Evolutionary conservation across 2,113 vertebrate genomes (phyloP).

Genomic region (Sceloporus undulatus): DNA sequence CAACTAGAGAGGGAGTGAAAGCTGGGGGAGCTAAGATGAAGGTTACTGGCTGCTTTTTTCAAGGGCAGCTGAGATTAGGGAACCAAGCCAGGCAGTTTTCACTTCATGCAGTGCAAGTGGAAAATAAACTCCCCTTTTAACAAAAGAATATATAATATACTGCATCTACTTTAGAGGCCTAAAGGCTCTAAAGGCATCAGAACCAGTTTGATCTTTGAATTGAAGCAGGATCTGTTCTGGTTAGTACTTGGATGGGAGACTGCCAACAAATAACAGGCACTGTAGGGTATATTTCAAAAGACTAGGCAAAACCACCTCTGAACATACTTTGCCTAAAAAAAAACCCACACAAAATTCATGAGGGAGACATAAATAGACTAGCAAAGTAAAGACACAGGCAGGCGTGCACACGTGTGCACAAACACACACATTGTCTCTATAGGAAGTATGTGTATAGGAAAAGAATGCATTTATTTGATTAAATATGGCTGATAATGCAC

Average conservation of each 20-base stretch:
- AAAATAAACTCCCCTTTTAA: conserved; percentile 10
- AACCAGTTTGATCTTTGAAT: too few species aligned
- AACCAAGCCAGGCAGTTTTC: conserved; percentile 44
- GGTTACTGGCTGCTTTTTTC: conserved; percentile 32
- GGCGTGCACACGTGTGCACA: too few species aligned
- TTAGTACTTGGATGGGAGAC: too few species aligned
- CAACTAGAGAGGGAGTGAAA: conserved; percentile 42
- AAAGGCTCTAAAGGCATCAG: neutral
- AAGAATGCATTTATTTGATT: neutral
- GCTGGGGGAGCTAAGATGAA: conserved; percentile 23
- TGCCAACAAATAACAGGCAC: too few species aligned
- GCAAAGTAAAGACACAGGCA: too few species aligned
- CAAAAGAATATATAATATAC: neutral
- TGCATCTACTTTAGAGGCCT: neutral
- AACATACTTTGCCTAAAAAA: too few species aligned
- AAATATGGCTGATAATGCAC: neutral
- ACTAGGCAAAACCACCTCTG: too few species aligned
- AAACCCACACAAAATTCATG: too few species aligned
- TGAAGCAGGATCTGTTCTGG: too few species aligned
- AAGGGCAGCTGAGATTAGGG: conserved; percentile 25
- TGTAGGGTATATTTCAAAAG: too few species aligned
- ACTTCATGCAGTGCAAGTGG: conserved; percentile 39
- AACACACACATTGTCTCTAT: too few species aligned
- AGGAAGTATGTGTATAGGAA: neutral
- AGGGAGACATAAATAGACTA: too few species aligned